Evolutionary conservation across 1,140 invertebrate genomes (phyloP).

Genomic region (Psilanteris sp.): DNA sequence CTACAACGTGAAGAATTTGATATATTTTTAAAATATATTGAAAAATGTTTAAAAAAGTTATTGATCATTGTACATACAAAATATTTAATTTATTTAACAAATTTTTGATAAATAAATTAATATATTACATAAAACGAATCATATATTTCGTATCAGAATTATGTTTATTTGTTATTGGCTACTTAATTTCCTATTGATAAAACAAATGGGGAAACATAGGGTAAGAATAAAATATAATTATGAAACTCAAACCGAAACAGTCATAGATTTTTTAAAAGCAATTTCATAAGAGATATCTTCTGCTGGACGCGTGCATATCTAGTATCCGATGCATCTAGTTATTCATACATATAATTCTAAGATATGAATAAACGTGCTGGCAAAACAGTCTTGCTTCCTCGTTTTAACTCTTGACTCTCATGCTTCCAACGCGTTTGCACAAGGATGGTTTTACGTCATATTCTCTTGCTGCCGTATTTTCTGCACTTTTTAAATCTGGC

Average conservation of each 20-base stretch:
- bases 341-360: constrained; percentile 59
- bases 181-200: too few species aligned
- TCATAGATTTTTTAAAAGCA: constrained; percentile 15
- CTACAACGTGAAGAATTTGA: too few species aligned
- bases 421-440: constrained; percentile 40
- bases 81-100: too few species aligned
- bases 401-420: constrained; percentile 34
- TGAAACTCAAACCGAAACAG: too few species aligned
- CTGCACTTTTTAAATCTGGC: constrained; percentile 48
- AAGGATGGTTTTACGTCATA: constrained; percentile 44
- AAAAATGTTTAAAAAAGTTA: too few species aligned
- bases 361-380: constrained; percentile 34
- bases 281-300: constrained; percentile 9
- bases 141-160: too few species aligned
- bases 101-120: too few species aligned
- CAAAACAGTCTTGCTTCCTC: constrained; percentile 39
- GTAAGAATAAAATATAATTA: too few species aligned
- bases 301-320: constrained; percentile 12
- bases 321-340: constrained; percentile 37
- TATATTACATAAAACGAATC: too few species aligned
- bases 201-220: not conserved
- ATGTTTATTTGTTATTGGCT: too few species aligned
- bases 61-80: too few species aligned
- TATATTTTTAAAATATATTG: too few species aligned
- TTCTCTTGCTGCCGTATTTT: constrained; percentile 37